Base-by-base conservation (phyloP, 2,797 vertebrate genomes). In the Helarctos malayanus region DNA sequence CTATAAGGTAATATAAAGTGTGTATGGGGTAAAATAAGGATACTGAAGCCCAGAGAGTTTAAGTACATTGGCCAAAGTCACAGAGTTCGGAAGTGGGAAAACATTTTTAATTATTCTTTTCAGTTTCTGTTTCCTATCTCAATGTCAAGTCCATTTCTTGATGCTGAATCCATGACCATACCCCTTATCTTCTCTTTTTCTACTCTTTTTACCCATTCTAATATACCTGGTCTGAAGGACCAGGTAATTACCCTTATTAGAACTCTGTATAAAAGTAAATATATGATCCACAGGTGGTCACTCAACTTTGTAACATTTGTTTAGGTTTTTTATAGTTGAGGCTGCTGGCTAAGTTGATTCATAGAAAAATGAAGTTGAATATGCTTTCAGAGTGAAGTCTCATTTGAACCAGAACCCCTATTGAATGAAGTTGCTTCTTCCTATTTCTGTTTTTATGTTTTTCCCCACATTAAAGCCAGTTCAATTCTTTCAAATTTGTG, bases 401-500 rank as follows among this genome's bases (percentile, higher is more conserved):
- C 8, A 57, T 68, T 52, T 73, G 69, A 87, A 83, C 35, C 9
- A 47, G 27, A 92, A 49, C 2, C 4, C 15, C 35, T 57, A 9
- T 21, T 54, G 63, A 71, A 56, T 56, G 3, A 65, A 91, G 80
- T 83, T 79, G 16, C 18, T 14, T 87, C 6, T 86, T 89, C 23
- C 15, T 86, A 1, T 49, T 95, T 91, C 56, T 90, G 25, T 82
- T 82, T 92, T 56, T 54, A 29, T 29, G 35, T 82, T 35, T 61
- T 54, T 19, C 29, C 7, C 0, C 27, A 61, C 10, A 21, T 75
- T 35, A 68, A 49, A 94, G 1, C 7, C 68, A 25, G 45, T 71
- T 92, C 29, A 68, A 54, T 87, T 84, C n/a, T 61, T 91, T 96
- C 52, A 56, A 75, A 71, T 85, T 81, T 81, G 19, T 47, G 47